phyloP scores from a whole-genome alignment of 2,888 invertebrate species.

The Ethmia dodecea region DNA sequence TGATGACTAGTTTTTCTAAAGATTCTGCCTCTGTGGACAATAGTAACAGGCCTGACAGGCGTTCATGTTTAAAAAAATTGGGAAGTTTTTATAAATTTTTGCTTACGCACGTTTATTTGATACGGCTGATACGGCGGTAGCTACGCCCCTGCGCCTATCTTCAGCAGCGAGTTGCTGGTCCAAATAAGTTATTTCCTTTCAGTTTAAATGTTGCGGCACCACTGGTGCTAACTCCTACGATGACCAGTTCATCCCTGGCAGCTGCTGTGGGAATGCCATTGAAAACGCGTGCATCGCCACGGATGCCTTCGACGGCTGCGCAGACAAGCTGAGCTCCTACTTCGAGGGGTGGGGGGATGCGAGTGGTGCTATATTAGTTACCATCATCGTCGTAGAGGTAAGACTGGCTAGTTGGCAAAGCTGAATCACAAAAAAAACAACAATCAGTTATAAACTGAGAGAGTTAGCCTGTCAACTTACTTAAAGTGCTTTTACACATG shows the following conservation, averaged over 20 bases:
- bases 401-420: slow-evolving; percentile 1
- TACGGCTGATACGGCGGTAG: no score
- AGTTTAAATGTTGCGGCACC: slow-evolving; percentile 58
- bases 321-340: slow-evolving; percentile 26
- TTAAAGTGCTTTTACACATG: no score
- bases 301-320: slow-evolving; percentile 36
- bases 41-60: no score
- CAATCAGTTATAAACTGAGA: no score
- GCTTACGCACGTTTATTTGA: no score
- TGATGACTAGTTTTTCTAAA: neutral
- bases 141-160: no score
- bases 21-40: no score
- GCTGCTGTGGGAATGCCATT: slow-evolving; percentile 34
- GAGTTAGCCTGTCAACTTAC: no score
- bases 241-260: slow-evolving; percentile 23
- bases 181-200: neutral
- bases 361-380: slow-evolving; percentile 28
- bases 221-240: slow-evolving; percentile 34
- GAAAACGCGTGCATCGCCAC: slow-evolving; percentile 19
- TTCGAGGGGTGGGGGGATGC: slow-evolving; percentile 37
- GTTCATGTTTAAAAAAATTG: no score
- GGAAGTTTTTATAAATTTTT: no score
- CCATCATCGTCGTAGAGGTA: slow-evolving; percentile 45
- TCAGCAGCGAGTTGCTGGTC: neutral
- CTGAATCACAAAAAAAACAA: no score